Percentiles rank a stretch among this genome's conserved stretches.
phyloP scores from a whole-genome alignment of 2,797 vertebrate genomes.

The Thalassophryne amazonica region DNA sequence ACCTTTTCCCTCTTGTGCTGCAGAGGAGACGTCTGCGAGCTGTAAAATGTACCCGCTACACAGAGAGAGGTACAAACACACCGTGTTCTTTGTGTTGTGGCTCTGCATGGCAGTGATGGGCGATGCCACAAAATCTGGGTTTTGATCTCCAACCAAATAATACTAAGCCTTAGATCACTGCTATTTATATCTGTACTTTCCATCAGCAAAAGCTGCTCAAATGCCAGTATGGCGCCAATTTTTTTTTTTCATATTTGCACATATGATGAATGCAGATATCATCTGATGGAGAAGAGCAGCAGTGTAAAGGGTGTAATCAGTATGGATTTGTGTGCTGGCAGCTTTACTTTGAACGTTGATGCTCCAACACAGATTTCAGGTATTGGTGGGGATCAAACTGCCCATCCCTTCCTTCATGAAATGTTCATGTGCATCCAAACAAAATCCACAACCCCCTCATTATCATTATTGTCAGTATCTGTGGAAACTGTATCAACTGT shows the following conservation, averaged over 20 bases:
- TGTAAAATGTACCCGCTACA: constrained; percentile 77
- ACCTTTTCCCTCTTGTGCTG: constrained; percentile 51
- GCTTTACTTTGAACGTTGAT: too few species aligned
- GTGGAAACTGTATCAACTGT: constrained; percentile 6
- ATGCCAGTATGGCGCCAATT: background rate
- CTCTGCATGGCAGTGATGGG: constrained; percentile 53
- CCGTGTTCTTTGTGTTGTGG: constrained; percentile 39
- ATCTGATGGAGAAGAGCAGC: background rate
- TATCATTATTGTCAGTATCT: background rate
- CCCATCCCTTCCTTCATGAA: constrained; percentile 47
- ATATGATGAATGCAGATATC: background rate
- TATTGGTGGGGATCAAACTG: constrained; percentile 24
- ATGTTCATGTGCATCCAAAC: constrained; percentile 27
- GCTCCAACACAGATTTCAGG: background rate
- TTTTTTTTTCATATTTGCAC: background rate
- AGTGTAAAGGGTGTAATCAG: too few species aligned
- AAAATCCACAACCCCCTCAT: constrained; percentile 14
- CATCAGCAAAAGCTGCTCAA: background rate
- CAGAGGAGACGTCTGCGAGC: constrained; percentile 60
- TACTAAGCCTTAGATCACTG: background rate
- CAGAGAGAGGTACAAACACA: constrained; percentile 71
- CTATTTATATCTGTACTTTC: background rate
- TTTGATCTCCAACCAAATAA: constrained; percentile 3
- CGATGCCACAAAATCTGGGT: background rate
- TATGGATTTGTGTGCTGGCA: too few species aligned